Evolutionary conservation across 2,113 vertebrate species (phyloP), one percentile per base, ranked within the genome.

Genomic region (Ceyx melanurus): DNA sequence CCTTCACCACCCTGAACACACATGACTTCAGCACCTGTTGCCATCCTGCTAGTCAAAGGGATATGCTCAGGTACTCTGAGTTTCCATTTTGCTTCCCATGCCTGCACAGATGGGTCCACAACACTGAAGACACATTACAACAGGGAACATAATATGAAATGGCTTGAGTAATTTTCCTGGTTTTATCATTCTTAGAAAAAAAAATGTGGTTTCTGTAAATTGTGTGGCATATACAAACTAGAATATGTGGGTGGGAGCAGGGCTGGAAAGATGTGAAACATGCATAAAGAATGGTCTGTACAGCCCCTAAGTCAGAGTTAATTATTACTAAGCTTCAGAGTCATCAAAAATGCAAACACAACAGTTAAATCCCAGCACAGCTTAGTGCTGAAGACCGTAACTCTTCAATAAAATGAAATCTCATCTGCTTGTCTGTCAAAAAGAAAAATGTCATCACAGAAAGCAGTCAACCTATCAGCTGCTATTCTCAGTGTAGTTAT

Each of bases 381-480:
- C 20, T 82, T 82, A 82, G 26, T 29, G 64, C 53, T 90, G 43
- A 93, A 94, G 65, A 83, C 61, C 5, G 1, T 74, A 95, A 91
- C 56, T 85, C 60, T 82, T 91, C 65, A 89, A n/a, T 50, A 91
- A 95, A 92, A 92, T 61, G 65, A 92, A 95, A 89, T 77, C 56
- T 87, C 68, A 87, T 91, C 82, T 68, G n/a, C 73, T 91, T 92
- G 57, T 94, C 82, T 93, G 68, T 91, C 91, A 92, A 74, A 82
- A 94, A 92, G 84, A 89, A 91, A 95, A 93, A 89, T 78, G 43
- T 46, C 85, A 88, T 74, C 57, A 81, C 72, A 77, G 67, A 90
- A 80, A 88, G 65, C 82, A 91, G 68, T n/a, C 75, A 45, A 57
- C 42, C 51, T 76, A 75, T 54, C 72, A 58, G 75, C 75, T 89